These are phyloP conservation scores for Bagarius yarrelli DNA, from an alignment of 2,113 vertebrate genomes.

Conservation along the genomic window DNA sequence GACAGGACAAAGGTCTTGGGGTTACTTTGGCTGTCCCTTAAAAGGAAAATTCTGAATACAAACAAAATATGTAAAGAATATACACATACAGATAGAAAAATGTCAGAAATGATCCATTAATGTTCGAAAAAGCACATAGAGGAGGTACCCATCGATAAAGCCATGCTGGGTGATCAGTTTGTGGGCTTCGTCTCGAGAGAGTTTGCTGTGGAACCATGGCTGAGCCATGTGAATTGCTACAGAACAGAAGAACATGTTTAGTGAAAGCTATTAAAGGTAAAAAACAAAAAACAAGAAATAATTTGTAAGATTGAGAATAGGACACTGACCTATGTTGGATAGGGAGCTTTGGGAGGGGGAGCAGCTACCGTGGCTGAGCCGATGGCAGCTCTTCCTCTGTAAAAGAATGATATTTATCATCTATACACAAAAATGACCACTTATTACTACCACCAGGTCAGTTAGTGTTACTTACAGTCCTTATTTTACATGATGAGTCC, in stretches of 20 bases:
- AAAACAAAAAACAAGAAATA: conserved; percentile 5
- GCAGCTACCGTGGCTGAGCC: conserved; percentile 86
- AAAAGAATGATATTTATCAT: conserved; percentile 32
- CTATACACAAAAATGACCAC: background rate
- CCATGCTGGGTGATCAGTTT: conserved; percentile 90
- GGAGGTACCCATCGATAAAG: conserved; percentile 85
- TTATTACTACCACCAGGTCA: background rate
- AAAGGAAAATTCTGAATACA: conserved; percentile 86
- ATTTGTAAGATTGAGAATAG: background rate
- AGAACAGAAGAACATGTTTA: conserved; percentile 17
- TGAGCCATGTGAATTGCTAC: conserved; percentile 87
- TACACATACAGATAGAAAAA: background rate
- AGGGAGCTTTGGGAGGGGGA: conserved; percentile 75
- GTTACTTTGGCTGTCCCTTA: conserved; percentile 97
- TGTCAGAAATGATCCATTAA: background rate
- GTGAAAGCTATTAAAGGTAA: background rate
- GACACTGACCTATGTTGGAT: conserved; percentile 77
- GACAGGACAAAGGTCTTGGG: conserved; percentile 96
- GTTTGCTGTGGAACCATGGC: conserved; percentile 94
- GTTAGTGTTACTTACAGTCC: background rate
- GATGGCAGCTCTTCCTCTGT: conserved; percentile 90
- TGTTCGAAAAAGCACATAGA: background rate
- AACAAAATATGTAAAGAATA: conserved; percentile 10
- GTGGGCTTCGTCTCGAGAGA: conserved; percentile 92
- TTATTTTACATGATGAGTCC: background rate